These are phyloP conservation scores for Pantelozetes paolii DNA, from an alignment of 2,888 invertebrate species.

Conservation along the genomic window DNA sequence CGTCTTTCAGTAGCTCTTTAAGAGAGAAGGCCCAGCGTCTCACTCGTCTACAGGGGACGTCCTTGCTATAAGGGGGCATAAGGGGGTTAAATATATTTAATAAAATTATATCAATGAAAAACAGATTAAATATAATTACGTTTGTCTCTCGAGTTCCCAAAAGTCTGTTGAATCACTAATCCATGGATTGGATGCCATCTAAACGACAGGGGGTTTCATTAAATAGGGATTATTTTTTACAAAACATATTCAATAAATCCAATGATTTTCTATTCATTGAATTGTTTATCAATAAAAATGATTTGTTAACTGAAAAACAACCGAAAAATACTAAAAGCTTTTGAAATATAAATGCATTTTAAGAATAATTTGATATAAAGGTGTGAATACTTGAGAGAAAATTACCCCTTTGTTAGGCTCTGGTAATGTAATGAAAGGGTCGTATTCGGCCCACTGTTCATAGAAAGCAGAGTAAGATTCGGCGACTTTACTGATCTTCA, in stretches of 20 bases:
- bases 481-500: constrained; percentile 61
- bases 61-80: constrained; percentile 62
- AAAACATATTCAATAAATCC: too few species aligned
- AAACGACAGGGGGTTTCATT: background rate
- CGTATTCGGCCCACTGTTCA: constrained; percentile 94
- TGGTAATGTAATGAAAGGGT: constrained; percentile 84
- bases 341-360: too few species aligned
- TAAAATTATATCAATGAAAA: background rate
- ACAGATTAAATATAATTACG: constrained; percentile 58
- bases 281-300: background rate
- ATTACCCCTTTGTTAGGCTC: constrained; percentile 58
- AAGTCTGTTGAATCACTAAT: constrained; percentile 88
- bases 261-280: background rate
- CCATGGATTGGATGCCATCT: constrained; percentile 83
- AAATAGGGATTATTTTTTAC: background rate
- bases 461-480: constrained; percentile 86
- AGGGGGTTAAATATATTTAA: too few species aligned
- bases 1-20: constrained; percentile 86
- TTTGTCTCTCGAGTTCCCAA: constrained; percentile 93
- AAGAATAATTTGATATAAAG: background rate
- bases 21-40: constrained; percentile 96
- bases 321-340: too few species aligned
- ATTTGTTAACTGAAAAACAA: background rate
- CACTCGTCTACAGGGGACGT: constrained; percentile 85
- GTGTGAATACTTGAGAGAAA: background rate